Evolutionary conservation across 2,888 invertebrate species (phyloP).

Genomic region (Pogonocherus hispidulus): DNA sequence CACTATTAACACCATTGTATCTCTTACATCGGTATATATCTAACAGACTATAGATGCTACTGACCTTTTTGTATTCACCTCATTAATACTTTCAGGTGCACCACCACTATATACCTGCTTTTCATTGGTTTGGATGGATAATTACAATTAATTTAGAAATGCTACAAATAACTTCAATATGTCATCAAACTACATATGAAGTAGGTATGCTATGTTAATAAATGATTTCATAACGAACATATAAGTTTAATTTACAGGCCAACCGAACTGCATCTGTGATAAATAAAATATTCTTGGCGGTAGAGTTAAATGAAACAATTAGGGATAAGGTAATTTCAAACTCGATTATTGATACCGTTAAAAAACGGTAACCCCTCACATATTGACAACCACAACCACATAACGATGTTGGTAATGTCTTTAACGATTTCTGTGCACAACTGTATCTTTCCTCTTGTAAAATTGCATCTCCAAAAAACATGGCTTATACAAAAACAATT

Average conservation of each 20-base stretch:
- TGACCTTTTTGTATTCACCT: neutral
- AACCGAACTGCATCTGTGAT: conserved; percentile 39
- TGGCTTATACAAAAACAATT: no score
- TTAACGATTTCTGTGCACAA: no score
- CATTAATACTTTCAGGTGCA: neutral
- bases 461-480: no score
- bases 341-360: no score
- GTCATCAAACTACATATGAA: conserved; percentile 49
- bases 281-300: neutral
- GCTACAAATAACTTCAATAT: conserved; percentile 45
- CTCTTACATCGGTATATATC: no score
- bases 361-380: no score
- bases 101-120: conserved; percentile 15
- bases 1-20: no score
- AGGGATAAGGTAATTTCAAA: neutral
- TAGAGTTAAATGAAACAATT: neutral
- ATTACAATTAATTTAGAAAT: conserved; percentile 44
- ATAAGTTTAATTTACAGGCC: conserved; percentile 39
- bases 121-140: conserved; percentile 48
- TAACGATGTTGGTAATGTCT: no score
- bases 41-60: no score
- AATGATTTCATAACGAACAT: neutral
- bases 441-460: no score
- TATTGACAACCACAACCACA: no score
- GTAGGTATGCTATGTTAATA: conserved; percentile 43